Evolutionary conservation across 2,888 invertebrate genomes (phyloP).

Genomic region (Temnothorax ravouxi): DNA sequence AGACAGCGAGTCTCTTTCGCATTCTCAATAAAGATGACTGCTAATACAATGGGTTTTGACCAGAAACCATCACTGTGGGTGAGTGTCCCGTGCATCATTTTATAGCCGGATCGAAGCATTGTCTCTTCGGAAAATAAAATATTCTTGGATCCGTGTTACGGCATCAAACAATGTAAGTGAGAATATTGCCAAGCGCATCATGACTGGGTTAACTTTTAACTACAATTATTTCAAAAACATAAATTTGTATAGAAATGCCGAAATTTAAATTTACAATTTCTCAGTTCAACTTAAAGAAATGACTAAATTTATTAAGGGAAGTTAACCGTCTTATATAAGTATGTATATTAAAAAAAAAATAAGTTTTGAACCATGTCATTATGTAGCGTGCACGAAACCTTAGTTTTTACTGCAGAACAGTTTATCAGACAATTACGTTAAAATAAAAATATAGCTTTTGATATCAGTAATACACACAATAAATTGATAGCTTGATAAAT

Average conservation of each 20-base stretch:
- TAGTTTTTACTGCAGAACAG: not conserved
- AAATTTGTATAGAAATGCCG: not conserved
- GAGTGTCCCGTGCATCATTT: constrained; percentile 26
- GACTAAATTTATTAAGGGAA: not conserved
- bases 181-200: not conserved
- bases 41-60: constrained; percentile 57
- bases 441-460: constrained; percentile 12
- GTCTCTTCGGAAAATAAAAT: not conserved
- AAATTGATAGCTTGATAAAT: not conserved
- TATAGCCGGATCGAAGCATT: constrained; percentile 24
- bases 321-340: not conserved
- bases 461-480: not conserved
- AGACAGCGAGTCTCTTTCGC: constrained; percentile 62
- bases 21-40: constrained; percentile 62
- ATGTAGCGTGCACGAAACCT: not conserved
- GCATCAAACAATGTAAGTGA: not conserved
- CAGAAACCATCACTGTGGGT: constrained; percentile 33
- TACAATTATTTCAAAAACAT: not conserved
- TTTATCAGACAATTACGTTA: not conserved
- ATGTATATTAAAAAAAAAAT: not conserved
- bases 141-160: not conserved
- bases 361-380: not conserved
- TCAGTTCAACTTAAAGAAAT: not conserved
- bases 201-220: not conserved
- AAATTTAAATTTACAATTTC: not conserved